Percentiles rank a stretch among this genome's conserved stretches.
Conservation (phyloP, 35 echinoderm and acorn worm genomes). For the Ophioderma brevispina region DNA sequence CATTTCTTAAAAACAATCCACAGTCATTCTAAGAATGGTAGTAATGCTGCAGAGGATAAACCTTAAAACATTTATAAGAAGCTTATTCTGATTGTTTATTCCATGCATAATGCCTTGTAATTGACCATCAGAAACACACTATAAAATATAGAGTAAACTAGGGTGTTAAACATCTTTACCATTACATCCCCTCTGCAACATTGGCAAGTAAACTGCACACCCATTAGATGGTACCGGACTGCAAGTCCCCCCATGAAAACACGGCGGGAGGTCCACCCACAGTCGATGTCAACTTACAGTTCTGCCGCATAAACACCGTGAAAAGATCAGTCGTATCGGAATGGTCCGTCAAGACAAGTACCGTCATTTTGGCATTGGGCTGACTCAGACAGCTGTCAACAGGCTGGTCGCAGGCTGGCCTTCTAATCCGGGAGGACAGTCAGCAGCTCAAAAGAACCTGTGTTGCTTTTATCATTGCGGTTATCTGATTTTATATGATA, state of each 20-base stretch:
- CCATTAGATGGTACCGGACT: constrained; percentile 44
- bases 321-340: constrained; percentile 77
- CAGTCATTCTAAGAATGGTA: too few species aligned
- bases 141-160: too few species aligned
- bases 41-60: too few species aligned
- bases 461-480: too few species aligned
- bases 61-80: too few species aligned
- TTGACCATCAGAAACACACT: too few species aligned
- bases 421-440: constrained; percentile 74
- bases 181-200: constrained; percentile 89
- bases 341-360: constrained; percentile 77
- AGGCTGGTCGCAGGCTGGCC: constrained; percentile 63
- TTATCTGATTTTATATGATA: too few species aligned
- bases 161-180: too few species aligned
- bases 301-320: constrained; percentile 47
- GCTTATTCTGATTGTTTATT: too few species aligned
- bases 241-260: constrained; percentile 92
- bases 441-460: constrained; percentile 65
- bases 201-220: constrained; percentile 72
- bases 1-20: too few species aligned
- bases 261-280: constrained; percentile 85
- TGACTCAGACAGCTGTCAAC: constrained; percentile 81
- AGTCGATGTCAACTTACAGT: constrained; percentile 82
- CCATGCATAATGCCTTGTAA: too few species aligned
- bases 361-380: constrained; percentile 86